Conservation (phyloP, 1,140 invertebrate species). For the Camponotus floridanus region DNA sequence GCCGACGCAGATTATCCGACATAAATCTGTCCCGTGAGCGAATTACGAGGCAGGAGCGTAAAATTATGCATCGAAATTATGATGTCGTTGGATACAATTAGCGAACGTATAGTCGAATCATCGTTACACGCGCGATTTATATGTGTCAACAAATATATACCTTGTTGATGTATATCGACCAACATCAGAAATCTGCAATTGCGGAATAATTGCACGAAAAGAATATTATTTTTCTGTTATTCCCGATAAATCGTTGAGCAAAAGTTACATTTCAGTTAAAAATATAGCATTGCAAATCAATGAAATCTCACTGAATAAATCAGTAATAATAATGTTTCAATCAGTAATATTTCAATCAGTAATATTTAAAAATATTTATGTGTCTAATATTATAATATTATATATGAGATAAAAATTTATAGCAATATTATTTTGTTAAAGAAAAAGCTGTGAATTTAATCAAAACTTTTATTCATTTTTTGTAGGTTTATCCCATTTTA, state of each 20-base stretch:
- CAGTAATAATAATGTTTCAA: too few relatives aligned
- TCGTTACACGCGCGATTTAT: constrained; percentile 42
- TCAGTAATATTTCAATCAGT: too few relatives aligned
- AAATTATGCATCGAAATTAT: constrained; percentile 57
- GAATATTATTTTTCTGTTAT: not conserved
- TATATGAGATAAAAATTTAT: too few relatives aligned
- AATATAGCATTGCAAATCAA: too few relatives aligned
- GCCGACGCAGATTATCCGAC: constrained; percentile 51
- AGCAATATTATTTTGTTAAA: too few relatives aligned
- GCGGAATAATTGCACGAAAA: not conserved
- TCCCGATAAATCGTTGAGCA: not conserved
- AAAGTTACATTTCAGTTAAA: too few relatives aligned
- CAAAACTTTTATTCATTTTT: too few relatives aligned
- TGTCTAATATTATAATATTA: too few relatives aligned
- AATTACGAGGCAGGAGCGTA: constrained; percentile 37
- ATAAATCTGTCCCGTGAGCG: constrained; percentile 48
- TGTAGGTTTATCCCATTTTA: too few relatives aligned
- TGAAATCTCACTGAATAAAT: too few relatives aligned
- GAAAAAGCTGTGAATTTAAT: too few relatives aligned
- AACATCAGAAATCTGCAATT: not conserved
- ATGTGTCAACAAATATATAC: not conserved
- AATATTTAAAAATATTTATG: too few relatives aligned
- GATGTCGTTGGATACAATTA: constrained; percentile 55
- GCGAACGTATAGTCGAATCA: not conserved
- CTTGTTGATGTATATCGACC: not conserved